These are phyloP conservation scores for Neria commutata DNA, from an alignment of 2,888 invertebrate genomes.

Conservation along the genomic window DNA sequence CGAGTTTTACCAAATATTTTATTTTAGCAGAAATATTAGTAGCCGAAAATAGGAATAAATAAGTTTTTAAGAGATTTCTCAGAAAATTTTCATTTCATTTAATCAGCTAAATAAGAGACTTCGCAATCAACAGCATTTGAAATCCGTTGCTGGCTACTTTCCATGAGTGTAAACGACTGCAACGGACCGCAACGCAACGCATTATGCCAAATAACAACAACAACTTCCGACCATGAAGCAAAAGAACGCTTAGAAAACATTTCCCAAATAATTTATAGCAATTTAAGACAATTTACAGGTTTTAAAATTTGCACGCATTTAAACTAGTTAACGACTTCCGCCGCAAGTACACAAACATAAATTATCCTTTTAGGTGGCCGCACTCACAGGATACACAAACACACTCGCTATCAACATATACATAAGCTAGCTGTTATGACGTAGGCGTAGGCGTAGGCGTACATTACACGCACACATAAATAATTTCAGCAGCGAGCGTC, in stretches of 20 bases:
- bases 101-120: too few species aligned
- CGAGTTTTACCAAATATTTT: too few species aligned
- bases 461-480: not conserved
- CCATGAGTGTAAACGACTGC: not conserved
- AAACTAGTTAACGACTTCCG: conserved; percentile 30
- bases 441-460: too few species aligned
- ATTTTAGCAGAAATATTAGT: too few species aligned
- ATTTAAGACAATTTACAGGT: conserved; percentile 53
- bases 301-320: conserved; percentile 11
- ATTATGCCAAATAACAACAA: conserved; percentile 13
- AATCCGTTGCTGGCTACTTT: too few species aligned
- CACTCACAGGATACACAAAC: conserved; percentile 24
- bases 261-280: conserved; percentile 53
- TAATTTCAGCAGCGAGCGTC: not conserved
- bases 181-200: not conserved
- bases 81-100: too few species aligned
- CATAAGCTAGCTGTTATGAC: too few species aligned
- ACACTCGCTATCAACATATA: not conserved
- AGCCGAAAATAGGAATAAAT: too few species aligned
- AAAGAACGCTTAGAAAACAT: conserved; percentile 32
- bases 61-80: too few species aligned
- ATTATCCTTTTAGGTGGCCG: conserved; percentile 42
- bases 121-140: too few species aligned
- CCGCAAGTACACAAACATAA: conserved; percentile 32
- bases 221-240: conserved; percentile 25